Conservation (phyloP, 2,888 invertebrate genomes). For the Willowsia nigromaculata region DNA sequence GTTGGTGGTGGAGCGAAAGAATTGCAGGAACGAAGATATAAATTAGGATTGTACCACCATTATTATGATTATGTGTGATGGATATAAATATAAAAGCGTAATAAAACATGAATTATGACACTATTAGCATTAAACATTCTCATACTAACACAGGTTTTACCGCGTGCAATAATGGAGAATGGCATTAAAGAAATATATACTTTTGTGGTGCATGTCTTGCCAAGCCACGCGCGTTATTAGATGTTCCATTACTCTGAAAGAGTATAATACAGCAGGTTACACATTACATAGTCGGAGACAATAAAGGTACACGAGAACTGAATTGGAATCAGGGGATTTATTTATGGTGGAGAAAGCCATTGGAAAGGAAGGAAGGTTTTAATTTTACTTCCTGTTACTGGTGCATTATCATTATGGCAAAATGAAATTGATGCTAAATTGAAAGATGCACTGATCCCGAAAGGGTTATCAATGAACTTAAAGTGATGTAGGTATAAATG, state of each 20-base stretch:
- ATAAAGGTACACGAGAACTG: constrained; percentile 34
- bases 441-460: too few species aligned
- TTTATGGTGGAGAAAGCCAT: not conserved
- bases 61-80: constrained; percentile 50
- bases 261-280: not conserved
- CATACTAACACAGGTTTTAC: constrained; percentile 39
- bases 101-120: constrained; percentile 67
- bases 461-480: too few species aligned
- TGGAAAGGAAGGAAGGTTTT: not conserved
- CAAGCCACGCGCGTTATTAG: not conserved
- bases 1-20: constrained; percentile 20
- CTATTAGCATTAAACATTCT: constrained; percentile 52
- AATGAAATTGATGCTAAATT: too few species aligned
- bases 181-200: constrained; percentile 23
- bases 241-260: not conserved
- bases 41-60: constrained; percentile 55
- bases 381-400: not conserved
- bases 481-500: too few species aligned
- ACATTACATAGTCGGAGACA: not conserved
- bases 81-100: constrained; percentile 59
- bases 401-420: not conserved
- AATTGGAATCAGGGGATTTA: constrained; percentile 44
- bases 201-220: constrained; percentile 3
- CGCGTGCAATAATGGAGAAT: constrained; percentile 45
- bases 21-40: constrained; percentile 39